Evolutionary conservation across 2,797 vertebrate genomes (phyloP), one percentile per base, ranked within the genome.

Genomic region (Kryptolebias ocellatus): DNA sequence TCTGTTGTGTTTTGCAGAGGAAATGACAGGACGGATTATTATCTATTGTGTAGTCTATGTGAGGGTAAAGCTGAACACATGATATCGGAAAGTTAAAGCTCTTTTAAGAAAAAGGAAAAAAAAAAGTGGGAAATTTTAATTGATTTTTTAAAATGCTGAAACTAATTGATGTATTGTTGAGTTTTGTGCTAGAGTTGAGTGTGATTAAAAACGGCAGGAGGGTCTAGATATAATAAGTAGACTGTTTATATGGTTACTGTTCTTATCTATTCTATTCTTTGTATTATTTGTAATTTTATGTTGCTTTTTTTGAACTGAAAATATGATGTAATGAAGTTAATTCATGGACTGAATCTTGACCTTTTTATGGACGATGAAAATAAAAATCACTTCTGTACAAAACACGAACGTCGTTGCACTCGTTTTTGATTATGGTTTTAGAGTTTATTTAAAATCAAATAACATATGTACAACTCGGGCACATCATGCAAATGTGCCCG

Each of bases 211-310:
- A 78, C 76, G 2, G 61, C 75, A 70, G 51, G 81, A 69, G 55
- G 81, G 67, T 53, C 46, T 87, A 84, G 82, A 87, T 60, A 63
- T 83, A 83, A 84, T 79, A 87, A 80, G 84, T 88, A 86, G 89
- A 82, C 84, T 90, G 90, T 93, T 93, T 93, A 85, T 92, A 93
- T 91, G 82, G 87, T 92, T 91, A 91, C 83, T 93, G 90, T 93
- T 92, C 90, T 91, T 92, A 92, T 74, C 89, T 91, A 90, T 91
- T 92, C 82, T 87, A 87, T 91, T 90, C 84, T 92, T 91, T 92
- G 88, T 92, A 90, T 90, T 92, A 91, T 92, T 93, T 92, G 87
- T 92, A 92, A 92, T 90, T 91, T 90, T 89, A 90, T 89, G 87
- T 92, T 93, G 87, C 85, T 91, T 90, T 91, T 73, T 92, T 92